phyloP scores from a whole-genome alignment of 2,888 invertebrate species.

The Ecliptopera silaceata region DNA sequence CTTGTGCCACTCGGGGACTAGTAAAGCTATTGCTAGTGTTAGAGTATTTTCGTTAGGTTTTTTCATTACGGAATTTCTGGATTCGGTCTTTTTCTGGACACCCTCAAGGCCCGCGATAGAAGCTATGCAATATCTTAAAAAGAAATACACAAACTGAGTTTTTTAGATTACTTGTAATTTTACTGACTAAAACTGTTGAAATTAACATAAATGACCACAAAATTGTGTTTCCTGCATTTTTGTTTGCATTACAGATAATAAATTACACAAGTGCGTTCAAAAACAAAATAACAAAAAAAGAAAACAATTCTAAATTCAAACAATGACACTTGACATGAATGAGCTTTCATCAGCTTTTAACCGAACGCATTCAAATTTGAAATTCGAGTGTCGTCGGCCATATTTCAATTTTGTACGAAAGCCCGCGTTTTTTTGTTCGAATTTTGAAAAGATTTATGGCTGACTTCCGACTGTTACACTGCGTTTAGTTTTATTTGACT shows the following conservation, averaged over 20 bases:
- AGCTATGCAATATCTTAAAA: too few relatives aligned
- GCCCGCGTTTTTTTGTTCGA: slow-evolving; percentile 53
- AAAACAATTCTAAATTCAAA: slow-evolving; percentile 37
- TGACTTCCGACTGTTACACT: slow-evolving; percentile 55
- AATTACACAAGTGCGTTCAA: slow-evolving; percentile 24
- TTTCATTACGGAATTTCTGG: too few relatives aligned
- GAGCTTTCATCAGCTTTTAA: slow-evolving; percentile 36
- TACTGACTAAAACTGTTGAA: too few relatives aligned
- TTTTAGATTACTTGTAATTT: too few relatives aligned
- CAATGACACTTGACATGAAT: slow-evolving; percentile 35
- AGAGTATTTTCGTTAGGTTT: too few relatives aligned
- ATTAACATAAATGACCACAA: slow-evolving; percentile 10
- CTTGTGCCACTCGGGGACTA: too few relatives aligned
- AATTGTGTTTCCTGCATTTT: slow-evolving; percentile 13
- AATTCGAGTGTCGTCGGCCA: slow-evolving; percentile 37
- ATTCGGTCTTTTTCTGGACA: too few relatives aligned
- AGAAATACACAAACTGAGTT: too few relatives aligned
- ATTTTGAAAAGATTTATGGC: slow-evolving; percentile 59
- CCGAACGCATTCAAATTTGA: slow-evolving; percentile 40
- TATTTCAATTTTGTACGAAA: slow-evolving; percentile 41
- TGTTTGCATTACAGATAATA: slow-evolving; percentile 20
- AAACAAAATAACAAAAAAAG: slow-evolving; percentile 22
- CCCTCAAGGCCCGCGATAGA: too few relatives aligned
- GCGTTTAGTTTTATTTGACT: slow-evolving; percentile 37
- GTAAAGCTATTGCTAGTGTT: too few relatives aligned